These are phyloP conservation scores for Manacus vitellinus DNA, from an alignment of 2,113 vertebrate species.

Conservation along the genomic window DNA sequence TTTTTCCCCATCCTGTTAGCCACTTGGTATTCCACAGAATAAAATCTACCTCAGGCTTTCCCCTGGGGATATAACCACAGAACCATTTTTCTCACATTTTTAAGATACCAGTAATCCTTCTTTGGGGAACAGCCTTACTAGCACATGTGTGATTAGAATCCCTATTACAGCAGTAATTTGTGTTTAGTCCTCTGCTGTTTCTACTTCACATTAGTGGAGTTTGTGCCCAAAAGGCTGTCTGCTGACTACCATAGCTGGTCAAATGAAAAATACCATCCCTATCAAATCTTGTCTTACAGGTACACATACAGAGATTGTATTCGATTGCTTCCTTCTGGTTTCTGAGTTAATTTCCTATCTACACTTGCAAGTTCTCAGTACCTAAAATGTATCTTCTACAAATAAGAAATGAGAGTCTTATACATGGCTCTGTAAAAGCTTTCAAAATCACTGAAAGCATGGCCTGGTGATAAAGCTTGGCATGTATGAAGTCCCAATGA, in stretches of 20 bases:
- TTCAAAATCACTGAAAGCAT: background rate
- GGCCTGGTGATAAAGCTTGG: background rate
- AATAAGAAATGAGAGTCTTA: background rate
- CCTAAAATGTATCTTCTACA: background rate
- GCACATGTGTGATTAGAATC: background rate
- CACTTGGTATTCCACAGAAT: background rate
- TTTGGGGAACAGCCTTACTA: background rate
- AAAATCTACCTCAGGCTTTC: background rate
- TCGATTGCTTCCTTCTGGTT: background rate
- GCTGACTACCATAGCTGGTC: background rate
- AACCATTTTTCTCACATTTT: background rate
- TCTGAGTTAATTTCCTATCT: background rate
- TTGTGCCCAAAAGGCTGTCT: background rate
- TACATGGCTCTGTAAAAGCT: background rate
- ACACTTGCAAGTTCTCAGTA: background rate
- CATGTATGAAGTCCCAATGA: background rate
- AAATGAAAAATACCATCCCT: background rate
- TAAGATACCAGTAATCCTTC: rapidly evolving
- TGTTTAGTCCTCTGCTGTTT: background rate
- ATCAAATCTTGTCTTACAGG: background rate
- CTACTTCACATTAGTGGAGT: background rate
- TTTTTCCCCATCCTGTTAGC: background rate
- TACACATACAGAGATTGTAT: background rate
- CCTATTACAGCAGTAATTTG: background rate
- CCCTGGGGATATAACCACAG: rapidly evolving